Conservation (phyloP, 92 coral and sea anemone species). For the Palythoa grandis region DNA sequence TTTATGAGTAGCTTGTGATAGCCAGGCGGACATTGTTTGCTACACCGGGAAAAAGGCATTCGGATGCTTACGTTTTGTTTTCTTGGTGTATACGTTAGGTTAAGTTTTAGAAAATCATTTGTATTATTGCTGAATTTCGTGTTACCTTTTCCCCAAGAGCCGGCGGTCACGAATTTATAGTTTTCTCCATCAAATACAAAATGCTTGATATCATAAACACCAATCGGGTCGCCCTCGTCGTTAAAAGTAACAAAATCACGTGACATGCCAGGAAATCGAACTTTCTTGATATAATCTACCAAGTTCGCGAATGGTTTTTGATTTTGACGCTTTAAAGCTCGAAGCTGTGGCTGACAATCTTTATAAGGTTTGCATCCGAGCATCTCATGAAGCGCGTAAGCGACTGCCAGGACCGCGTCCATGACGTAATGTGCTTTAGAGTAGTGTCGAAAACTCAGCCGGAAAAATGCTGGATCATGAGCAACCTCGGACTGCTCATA, state of each 20-base stretch:
- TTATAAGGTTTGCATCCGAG: constrained; percentile 73
- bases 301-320: constrained; percentile 15
- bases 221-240: constrained; percentile 75
- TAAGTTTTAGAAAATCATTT: constrained; percentile 14
- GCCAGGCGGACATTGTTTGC: constrained; percentile 65
- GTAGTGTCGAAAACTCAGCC: constrained; percentile 70
- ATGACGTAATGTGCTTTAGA: constrained; percentile 86
- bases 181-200: constrained; percentile 59
- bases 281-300: constrained; percentile 60
- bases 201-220: constrained; percentile 77
- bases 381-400: constrained; percentile 82
- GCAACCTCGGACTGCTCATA: constrained; percentile 77
- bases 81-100: not conserved
- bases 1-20: constrained; percentile 69
- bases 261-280: constrained; percentile 74
- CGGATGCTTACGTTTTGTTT: not conserved
- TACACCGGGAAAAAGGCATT: constrained; percentile 73
- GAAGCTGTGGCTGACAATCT: constrained; percentile 61
- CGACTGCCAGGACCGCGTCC: constrained; percentile 86
- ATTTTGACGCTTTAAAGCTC: constrained; percentile 40
- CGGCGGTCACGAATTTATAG: constrained; percentile 66
- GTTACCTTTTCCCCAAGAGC: constrained; percentile 67
- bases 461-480: constrained; percentile 74
- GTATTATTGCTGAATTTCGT: not conserved
- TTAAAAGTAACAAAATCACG: constrained; percentile 67